These are phyloP conservation scores for Archips crataeganus DNA, from an alignment of 2,888 invertebrate genomes.

Conservation along the genomic window DNA sequence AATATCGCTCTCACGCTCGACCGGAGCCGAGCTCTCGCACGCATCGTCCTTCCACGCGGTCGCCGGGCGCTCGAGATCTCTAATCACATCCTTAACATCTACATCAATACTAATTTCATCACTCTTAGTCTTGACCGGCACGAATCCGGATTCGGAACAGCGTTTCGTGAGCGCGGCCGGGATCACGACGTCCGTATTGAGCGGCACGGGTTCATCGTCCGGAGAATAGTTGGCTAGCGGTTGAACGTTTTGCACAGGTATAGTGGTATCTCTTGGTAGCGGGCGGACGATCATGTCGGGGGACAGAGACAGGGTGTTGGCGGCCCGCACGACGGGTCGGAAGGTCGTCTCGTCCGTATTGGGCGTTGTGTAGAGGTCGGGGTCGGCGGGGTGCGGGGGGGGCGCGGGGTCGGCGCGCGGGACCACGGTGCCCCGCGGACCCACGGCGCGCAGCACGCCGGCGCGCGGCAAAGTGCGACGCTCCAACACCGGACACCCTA, in stretches of 20 bases:
- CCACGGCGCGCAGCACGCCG: constrained; percentile 90
- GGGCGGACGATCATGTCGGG: constrained; percentile 47
- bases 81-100: constrained; percentile 45
- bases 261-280: constrained; percentile 64
- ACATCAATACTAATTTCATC: background rate
- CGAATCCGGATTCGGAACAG: constrained; percentile 24
- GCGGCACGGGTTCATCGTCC: constrained; percentile 51
- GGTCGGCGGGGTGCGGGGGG: constrained; percentile 57
- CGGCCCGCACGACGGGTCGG: constrained; percentile 87
- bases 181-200: constrained; percentile 56
- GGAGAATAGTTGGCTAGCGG: constrained; percentile 43
- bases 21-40: constrained; percentile 52
- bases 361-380: constrained; percentile 75
- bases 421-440: constrained; percentile 91
- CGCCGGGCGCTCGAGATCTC: constrained; percentile 55
- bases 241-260: constrained; percentile 65
- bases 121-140: background rate
- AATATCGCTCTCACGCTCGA: constrained; percentile 56
- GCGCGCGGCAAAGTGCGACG: constrained; percentile 66
- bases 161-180: constrained; percentile 52
- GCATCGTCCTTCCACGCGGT: constrained; percentile 51
- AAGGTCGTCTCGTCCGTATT: constrained; percentile 89
- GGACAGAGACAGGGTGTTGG: constrained; percentile 59
- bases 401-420: constrained; percentile 59
- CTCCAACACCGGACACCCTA: constrained; percentile 85